phyloP scores from a whole-genome alignment of 1,140 invertebrate genomes.

The Reticulitermes speratus region DNA sequence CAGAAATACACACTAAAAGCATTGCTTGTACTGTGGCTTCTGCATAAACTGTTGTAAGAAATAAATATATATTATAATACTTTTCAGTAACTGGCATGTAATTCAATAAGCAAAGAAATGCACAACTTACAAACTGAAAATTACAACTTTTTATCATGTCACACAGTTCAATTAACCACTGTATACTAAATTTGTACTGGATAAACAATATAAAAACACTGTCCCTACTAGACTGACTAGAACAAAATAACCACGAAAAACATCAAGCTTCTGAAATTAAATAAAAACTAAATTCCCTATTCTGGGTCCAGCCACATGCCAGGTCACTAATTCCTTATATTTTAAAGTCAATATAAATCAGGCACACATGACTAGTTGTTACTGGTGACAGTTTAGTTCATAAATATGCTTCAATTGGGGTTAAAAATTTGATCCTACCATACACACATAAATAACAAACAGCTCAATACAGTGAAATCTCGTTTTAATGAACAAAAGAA shows the following conservation, averaged over 20 bases:
- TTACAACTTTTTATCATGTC: too few relatives aligned
- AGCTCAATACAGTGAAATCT: too few relatives aligned
- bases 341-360: not conserved
- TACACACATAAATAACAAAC: too few relatives aligned
- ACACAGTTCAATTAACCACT: not conserved
- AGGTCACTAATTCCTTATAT: not conserved
- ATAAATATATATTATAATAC: not conserved
- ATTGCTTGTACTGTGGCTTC: too few relatives aligned
- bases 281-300: too few relatives aligned
- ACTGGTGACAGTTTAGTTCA: not conserved
- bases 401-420: not conserved
- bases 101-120: too few relatives aligned
- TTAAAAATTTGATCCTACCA: too few relatives aligned
- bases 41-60: not conserved
- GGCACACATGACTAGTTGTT: conserved; percentile 2
- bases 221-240: not conserved
- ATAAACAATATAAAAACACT: not conserved
- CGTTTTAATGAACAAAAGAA: too few relatives aligned
- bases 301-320: too few relatives aligned
- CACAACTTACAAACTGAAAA: too few relatives aligned
- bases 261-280: not conserved
- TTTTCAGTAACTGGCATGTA: not conserved
- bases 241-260: not conserved
- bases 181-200: not conserved
- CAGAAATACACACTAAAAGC: too few relatives aligned